These are phyloP conservation scores for Apis laboriosa DNA, from an alignment of 1,140 invertebrate genomes.

Conservation along the genomic window DNA sequence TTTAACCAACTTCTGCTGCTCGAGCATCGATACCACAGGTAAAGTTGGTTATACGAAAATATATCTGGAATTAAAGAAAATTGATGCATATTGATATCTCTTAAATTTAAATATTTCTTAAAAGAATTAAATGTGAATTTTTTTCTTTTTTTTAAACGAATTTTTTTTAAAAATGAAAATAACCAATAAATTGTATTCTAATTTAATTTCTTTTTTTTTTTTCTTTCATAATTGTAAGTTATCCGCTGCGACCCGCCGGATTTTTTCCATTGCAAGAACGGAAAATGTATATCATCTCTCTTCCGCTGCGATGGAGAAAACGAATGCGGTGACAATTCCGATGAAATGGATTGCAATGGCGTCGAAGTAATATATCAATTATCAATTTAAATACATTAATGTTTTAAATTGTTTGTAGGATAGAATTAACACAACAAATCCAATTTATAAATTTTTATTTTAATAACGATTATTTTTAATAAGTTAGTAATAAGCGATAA, in stretches of 20 bases:
- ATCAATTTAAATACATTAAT: background rate
- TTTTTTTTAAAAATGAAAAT: too few relatives aligned
- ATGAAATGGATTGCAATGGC: conserved; percentile 81
- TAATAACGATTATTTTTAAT: too few relatives aligned
- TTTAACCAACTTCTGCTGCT: background rate
- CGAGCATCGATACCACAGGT: background rate
- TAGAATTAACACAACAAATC: too few relatives aligned
- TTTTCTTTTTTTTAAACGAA: too few relatives aligned
- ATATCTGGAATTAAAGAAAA: too few relatives aligned
- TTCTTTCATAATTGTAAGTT: background rate
- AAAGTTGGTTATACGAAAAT: background rate
- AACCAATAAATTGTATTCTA: too few relatives aligned
- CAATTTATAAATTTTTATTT: too few relatives aligned
- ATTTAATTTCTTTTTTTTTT: background rate
- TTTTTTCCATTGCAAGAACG: conserved; percentile 71
- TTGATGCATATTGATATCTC: too few relatives aligned
- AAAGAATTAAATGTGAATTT: too few relatives aligned
- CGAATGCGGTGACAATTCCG: conserved; percentile 88
- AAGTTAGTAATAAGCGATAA: too few relatives aligned
- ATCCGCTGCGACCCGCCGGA: conserved; percentile 66
- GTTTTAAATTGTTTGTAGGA: too few relatives aligned
- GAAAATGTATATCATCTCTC: conserved; percentile 50
- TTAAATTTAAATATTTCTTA: too few relatives aligned
- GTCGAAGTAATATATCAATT: conserved; percentile 22
- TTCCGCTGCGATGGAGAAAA: conserved; percentile 86